These are phyloP conservation scores for Callosobruchus maculatus DNA, from an alignment of 2,888 invertebrate species.

Conservation along the genomic window DNA sequence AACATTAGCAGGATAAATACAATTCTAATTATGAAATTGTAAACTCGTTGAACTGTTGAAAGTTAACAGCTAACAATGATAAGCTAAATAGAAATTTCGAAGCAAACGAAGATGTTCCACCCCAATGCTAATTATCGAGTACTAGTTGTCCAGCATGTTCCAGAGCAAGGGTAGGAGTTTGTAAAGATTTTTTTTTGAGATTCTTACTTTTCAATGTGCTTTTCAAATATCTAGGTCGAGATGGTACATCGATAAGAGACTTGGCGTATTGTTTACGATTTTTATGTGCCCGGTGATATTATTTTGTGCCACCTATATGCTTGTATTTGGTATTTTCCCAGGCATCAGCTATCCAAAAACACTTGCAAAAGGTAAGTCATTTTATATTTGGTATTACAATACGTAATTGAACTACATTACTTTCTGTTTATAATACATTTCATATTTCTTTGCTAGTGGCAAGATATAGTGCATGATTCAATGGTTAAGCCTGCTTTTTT, in stretches of 20 bases:
- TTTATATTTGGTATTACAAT: conserved; percentile 18
- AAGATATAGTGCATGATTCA: too few species aligned
- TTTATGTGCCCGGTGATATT: conserved; percentile 29
- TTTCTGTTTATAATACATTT: too few species aligned
- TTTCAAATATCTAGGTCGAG: conserved; percentile 11
- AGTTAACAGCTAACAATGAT: neutral
- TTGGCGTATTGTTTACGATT: conserved; percentile 24
- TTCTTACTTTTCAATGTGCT: too few species aligned
- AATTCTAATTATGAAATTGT: too few species aligned
- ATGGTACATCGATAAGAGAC: conserved; percentile 27
- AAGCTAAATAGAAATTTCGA: neutral
- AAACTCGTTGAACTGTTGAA: too few species aligned
- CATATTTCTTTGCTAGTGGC: too few species aligned
- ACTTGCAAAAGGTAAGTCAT: neutral
- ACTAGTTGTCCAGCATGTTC: neutral
- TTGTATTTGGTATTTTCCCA: conserved; percentile 30
- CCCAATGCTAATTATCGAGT: neutral
- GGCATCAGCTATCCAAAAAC: conserved; percentile 28
- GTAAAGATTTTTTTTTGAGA: neutral
- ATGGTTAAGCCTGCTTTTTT: too few species aligned
- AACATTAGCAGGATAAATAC: too few species aligned
- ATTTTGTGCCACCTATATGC: conserved; percentile 31
- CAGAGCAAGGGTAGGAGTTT: neutral
- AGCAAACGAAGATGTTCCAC: neutral
- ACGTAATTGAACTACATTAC: too few species aligned